Evolutionary conservation across 2,888 invertebrate genomes (phyloP), one percentile per base, ranked within the genome.

Genomic region (Drosophila sordidula): DNA sequence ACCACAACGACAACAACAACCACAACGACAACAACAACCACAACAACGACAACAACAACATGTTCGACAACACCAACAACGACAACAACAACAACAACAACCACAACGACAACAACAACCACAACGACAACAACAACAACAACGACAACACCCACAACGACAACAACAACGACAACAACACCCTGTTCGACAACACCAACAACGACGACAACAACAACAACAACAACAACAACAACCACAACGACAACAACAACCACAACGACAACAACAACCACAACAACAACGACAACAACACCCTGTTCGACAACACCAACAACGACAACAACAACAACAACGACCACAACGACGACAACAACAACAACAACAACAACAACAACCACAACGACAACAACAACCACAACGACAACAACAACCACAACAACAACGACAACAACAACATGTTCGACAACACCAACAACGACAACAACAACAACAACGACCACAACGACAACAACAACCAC

Each of bases 271-370:
- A 42, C 47, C 0, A 42, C 62, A 0, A 41, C 54, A 0, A 47
- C 55, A 0, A 63, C 63, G 4, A 16, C 49, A 3, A 63, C 64
- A 0, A 51, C 66, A 2, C 6, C 52, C 8, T 18, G 25, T 1
- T 34, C 38, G 1, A 38, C 45, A 1, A 39, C 56, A 18, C 32
- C 49, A 9, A 65, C 62, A 6, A 45, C 71, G 2, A 70, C 71
- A 0, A 62, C 71, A 0, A 2, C 25, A 4, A 59, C 65, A 0
- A 47, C 59, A 8, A 44, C 65, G 1, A 51, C 6, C 0, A 49
- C 26, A 0, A 39, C 38, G 0, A 51, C 65, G 0, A 65, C 55
- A 6, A 56, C 42, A 5, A 55, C 50, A 0, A 39, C 52, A 1
- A 57, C 65, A 0, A 25, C 61, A 3, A 55, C 68, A 2, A 41